Evolutionary conservation across 1,140 invertebrate species (phyloP), one percentile per base, ranked within the genome.

Genomic region (Formica selysi): DNA sequence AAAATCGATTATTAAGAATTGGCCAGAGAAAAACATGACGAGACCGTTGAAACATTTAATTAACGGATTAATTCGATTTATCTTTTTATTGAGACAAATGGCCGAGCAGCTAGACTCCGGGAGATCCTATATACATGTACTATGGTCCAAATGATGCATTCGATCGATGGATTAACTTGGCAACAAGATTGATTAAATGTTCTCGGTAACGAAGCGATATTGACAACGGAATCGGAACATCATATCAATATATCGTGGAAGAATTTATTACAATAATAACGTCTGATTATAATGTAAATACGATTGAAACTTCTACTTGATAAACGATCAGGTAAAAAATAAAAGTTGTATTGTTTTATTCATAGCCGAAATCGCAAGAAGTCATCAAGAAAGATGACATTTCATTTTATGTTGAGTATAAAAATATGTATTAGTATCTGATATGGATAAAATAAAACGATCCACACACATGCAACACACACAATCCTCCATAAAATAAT

Each of bases 1-100:
- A 51, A 65, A 86, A 86, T 86, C 76, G 48, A 89, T 89, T 76
- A 81, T 86, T 65, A 86, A 59, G 64, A 86, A 89, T 83, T 85
- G 59, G 1, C n/a, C 3, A 36, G 22, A 61, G 26, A 6, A 26
- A 19, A 38, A 19, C 22, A 70, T 16, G 13, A 38, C 44, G 64
- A 16, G 5, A 54, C 38, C 76, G 38, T 86, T 86, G 64, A 73
- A 73, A 89, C 65, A 71, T 76, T 36, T 71, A 76, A 89, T 89
- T 89, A 89, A 62, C 48, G 76, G 57, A 62, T 38, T 57, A 57
- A 54, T 51, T 70, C 78, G 71, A 89, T 89, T 89, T 89, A 16
- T 62, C 36, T 76, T 44, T 32, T 51, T 76, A 81, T 89, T 86
- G 16, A 38, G 54, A 74, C 51, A 61, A 74, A 59, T 51, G 61